Percentiles rank a stretch among this genome's conserved stretches.
These are phyloP conservation scores for Spinus pinus DNA, from an alignment of 2,797 vertebrate species.

Conservation along the genomic window DNA sequence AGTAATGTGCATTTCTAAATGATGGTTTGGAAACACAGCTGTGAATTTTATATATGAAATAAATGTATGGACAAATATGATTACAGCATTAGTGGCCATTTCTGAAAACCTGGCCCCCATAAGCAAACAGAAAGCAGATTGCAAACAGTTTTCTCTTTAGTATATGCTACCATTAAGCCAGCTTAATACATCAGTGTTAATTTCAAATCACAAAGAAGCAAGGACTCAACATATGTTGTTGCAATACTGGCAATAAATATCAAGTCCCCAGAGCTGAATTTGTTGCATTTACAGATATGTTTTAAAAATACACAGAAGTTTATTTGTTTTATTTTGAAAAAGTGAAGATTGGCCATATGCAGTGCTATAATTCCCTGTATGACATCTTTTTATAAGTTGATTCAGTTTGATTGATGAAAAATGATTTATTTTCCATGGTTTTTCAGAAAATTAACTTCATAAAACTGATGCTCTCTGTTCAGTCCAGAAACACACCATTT, in stretches of 20 bases:
- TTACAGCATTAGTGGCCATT: not conserved
- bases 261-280: not conserved
- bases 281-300: not conserved
- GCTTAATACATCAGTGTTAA: not conserved
- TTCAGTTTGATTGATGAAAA: not conserved
- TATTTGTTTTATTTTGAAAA: constrained; percentile 2
- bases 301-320: not conserved
- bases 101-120: not conserved
- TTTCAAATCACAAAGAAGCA: not conserved
- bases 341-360: not conserved
- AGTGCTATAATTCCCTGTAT: not conserved
- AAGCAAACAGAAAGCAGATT: not conserved
- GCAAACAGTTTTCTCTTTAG: not conserved
- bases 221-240: not conserved
- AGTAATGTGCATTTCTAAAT: not conserved
- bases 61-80: not conserved
- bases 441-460: constrained; percentile 7
- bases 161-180: not conserved
- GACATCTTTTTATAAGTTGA: not conserved
- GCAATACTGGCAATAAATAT: not conserved
- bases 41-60: not conserved
- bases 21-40: not conserved
- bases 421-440: not conserved
- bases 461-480: not conserved
- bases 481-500: not conserved